phyloP scores from a whole-genome alignment of 2,113 vertebrate genomes.

The Pelusios castaneus region DNA sequence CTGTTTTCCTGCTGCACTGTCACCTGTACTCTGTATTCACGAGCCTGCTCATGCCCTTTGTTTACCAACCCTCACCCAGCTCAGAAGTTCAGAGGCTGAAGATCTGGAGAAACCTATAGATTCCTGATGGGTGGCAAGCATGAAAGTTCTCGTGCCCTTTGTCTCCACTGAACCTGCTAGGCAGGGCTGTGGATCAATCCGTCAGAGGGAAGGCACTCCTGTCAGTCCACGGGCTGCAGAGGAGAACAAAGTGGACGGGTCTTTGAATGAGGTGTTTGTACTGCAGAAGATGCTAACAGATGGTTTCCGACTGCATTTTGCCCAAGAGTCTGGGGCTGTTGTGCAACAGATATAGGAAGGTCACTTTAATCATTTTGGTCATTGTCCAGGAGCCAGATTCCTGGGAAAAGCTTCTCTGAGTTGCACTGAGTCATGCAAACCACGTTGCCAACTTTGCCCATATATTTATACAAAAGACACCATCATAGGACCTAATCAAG shows the following conservation, averaged over 20 bases:
- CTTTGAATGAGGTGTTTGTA: not conserved
- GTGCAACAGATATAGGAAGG: not conserved
- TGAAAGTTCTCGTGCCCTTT: not conserved
- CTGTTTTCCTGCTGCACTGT: not conserved
- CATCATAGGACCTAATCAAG: too few species aligned
- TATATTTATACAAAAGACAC: too few species aligned
- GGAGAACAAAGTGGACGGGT: not conserved
- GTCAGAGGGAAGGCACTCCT: not conserved
- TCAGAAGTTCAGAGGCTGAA: constrained; percentile 19
- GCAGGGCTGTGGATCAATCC: not conserved
- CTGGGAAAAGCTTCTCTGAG: not conserved
- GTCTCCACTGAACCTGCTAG: accelerated
- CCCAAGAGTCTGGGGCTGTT: not conserved
- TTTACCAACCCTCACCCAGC: constrained; percentile 11
- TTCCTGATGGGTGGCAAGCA: not conserved
- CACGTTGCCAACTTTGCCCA: too few species aligned
- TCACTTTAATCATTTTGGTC: not conserved
- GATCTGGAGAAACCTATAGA: not conserved
- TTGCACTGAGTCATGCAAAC: too few species aligned
- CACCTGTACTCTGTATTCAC: not conserved
- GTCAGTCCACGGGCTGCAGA: accelerated
- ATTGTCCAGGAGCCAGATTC: not conserved
- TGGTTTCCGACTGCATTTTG: not conserved
- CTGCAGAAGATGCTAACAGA: not conserved
- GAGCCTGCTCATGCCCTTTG: not conserved